Percentiles rank a stretch among this genome's conserved stretches.
These are phyloP conservation scores for Halcyon senegalensis DNA, from an alignment of 2,113 vertebrate species.

Conservation along the genomic window DNA sequence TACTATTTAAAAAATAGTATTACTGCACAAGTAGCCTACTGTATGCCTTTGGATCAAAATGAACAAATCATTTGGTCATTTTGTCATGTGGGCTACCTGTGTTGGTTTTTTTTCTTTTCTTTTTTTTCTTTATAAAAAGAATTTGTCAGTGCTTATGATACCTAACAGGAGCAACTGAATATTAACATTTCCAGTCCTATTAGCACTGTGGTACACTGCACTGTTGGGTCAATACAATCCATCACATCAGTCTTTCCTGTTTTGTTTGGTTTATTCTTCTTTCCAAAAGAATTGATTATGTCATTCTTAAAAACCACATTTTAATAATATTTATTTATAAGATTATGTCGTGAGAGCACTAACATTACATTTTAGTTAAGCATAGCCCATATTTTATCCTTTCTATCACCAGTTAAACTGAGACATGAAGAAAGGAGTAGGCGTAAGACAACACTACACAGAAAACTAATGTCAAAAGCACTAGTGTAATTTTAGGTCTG, in stretches of 20 bases:
- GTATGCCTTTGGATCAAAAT: not conserved
- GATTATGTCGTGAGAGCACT: not conserved
- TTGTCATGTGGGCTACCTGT: not conserved
- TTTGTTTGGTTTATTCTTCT: not conserved
- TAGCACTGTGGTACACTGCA: not conserved
- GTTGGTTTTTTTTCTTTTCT: not conserved
- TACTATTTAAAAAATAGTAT: not conserved
- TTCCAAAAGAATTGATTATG: not conserved
- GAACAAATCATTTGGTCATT: not conserved
- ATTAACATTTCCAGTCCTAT: not conserved
- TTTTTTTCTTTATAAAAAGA: not conserved
- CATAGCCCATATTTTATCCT: not conserved
- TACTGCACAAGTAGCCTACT: not conserved
- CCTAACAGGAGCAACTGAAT: not conserved
- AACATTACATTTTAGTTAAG: not conserved
- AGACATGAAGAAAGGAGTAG: not conserved
- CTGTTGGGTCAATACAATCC: not conserved
- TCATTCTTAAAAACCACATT: not conserved
- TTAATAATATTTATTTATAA: not conserved
- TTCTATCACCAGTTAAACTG: not conserved
- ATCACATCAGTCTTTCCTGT: not conserved
- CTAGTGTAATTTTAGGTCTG: not conserved
- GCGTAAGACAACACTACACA: accelerated
- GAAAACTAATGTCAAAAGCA: not conserved
- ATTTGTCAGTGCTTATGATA: not conserved